phyloP scores from a whole-genome alignment of 2,797 vertebrate genomes.

The Poecilia wingei region DNA sequence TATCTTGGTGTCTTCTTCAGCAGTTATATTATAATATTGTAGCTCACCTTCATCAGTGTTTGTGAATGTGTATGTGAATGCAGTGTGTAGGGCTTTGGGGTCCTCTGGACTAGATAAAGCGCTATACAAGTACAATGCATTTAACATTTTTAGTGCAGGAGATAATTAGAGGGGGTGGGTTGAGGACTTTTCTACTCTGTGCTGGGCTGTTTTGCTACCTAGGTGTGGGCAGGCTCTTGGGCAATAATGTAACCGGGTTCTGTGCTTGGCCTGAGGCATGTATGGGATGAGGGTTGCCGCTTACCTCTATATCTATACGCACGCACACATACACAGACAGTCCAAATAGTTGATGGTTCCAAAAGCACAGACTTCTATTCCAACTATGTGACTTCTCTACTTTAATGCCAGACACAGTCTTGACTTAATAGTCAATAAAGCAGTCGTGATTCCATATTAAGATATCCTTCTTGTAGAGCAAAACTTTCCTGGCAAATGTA shows the following conservation, averaged over 20 bases:
- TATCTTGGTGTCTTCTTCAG: background rate
- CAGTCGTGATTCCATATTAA: background rate
- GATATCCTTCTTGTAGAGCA: background rate
- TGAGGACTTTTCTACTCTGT: background rate
- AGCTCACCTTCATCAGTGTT: too few species aligned
- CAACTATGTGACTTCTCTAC: background rate
- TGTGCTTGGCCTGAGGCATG: background rate
- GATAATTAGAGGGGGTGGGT: background rate
- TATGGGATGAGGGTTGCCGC: background rate
- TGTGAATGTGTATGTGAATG: too few species aligned
- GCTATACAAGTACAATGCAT: background rate
- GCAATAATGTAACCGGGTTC: background rate
- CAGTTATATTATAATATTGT: background rate
- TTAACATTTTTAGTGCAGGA: background rate
- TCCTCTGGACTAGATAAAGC: background rate
- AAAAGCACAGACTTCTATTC: background rate
- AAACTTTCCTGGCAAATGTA: background rate
- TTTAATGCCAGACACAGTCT: background rate
- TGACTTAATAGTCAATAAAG: background rate
- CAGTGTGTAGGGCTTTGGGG: too few species aligned
- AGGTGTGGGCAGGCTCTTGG: background rate
- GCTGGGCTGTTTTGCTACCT: background rate
- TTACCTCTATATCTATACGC: background rate
- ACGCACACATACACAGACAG: background rate
- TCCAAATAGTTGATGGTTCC: background rate